These are phyloP conservation scores for Ischnura elegans DNA, from an alignment of 2,888 invertebrate genomes.

Conservation along the genomic window DNA sequence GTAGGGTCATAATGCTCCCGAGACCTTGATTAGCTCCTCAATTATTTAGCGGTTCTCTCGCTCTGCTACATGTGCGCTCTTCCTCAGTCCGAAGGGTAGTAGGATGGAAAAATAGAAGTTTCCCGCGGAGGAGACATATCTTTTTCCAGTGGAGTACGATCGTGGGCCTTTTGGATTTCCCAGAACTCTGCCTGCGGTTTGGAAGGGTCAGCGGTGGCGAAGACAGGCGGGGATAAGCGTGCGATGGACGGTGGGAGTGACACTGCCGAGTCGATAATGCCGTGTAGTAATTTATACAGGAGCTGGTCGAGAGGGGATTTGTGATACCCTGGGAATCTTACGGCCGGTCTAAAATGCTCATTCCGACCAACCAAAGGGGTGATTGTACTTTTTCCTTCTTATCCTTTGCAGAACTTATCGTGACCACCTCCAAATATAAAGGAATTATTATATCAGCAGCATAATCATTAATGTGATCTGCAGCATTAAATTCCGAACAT, in stretches of 20 bases:
- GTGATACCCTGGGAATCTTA: not conserved
- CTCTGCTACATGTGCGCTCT: constrained; percentile 36
- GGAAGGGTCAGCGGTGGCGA: not conserved
- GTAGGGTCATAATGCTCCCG: constrained; percentile 63
- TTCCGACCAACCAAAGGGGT: not conserved
- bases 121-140: constrained; percentile 44
- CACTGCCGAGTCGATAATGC: not conserved
- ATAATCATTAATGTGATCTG: no score
- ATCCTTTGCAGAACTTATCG: no score
- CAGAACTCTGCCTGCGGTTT: not conserved
- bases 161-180: not conserved
- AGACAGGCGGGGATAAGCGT: not conserved
- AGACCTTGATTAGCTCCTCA: constrained; percentile 71
- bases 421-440: no score
- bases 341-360: not conserved
- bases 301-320: not conserved
- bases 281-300: no score
- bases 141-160: not conserved
- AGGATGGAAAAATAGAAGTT: constrained; percentile 44
- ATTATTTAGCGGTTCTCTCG: constrained; percentile 69
- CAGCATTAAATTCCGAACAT: no score
- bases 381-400: no score
- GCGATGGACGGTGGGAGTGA: not conserved
- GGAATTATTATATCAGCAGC: no score
- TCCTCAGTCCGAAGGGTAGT: not conserved